A percentile compares a stretch with the other conserved stretches of the same genome.
Conservation (phyloP, 2,797 vertebrate species). For the Picus viridis region DNA sequence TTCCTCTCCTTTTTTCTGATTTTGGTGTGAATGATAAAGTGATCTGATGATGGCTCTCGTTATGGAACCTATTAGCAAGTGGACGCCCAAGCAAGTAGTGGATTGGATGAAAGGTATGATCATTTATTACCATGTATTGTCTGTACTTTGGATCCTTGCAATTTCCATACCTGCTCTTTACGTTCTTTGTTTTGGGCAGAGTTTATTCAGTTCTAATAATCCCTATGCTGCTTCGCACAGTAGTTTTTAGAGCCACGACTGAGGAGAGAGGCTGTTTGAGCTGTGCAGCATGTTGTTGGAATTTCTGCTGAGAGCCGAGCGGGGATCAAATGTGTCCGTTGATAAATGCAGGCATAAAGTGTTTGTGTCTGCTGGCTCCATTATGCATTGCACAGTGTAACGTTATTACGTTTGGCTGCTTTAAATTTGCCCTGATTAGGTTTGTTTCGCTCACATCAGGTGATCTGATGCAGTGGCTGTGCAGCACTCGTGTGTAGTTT, state of each 20-base stretch:
- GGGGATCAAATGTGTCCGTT: constrained; percentile 48
- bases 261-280: constrained; percentile 34
- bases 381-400: constrained; percentile 35
- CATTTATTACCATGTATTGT: constrained; percentile 54
- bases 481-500: constrained; percentile 66
- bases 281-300: constrained; percentile 32
- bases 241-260: constrained; percentile 55
- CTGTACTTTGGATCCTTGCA: constrained; percentile 36
- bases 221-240: constrained; percentile 44
- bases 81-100: constrained; percentile 92
- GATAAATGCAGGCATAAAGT: constrained; percentile 44
- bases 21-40: constrained; percentile 84
- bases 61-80: constrained; percentile 95
- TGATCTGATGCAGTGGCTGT: constrained; percentile 63
- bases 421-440: constrained; percentile 53
- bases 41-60: constrained; percentile 89
- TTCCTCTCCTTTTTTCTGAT: constrained; percentile 53
- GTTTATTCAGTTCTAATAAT: constrained; percentile 60
- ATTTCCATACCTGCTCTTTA: constrained; percentile 25
- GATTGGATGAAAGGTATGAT: constrained; percentile 94
- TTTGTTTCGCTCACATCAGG: constrained; percentile 60
- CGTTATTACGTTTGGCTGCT: constrained; percentile 34
- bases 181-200: constrained; percentile 57
- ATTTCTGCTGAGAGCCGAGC: constrained; percentile 34
- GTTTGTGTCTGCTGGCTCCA: constrained; percentile 42